phyloP scores from a whole-genome alignment of 2,113 vertebrate species.

The Oncorhynchus gorbuscha region DNA sequence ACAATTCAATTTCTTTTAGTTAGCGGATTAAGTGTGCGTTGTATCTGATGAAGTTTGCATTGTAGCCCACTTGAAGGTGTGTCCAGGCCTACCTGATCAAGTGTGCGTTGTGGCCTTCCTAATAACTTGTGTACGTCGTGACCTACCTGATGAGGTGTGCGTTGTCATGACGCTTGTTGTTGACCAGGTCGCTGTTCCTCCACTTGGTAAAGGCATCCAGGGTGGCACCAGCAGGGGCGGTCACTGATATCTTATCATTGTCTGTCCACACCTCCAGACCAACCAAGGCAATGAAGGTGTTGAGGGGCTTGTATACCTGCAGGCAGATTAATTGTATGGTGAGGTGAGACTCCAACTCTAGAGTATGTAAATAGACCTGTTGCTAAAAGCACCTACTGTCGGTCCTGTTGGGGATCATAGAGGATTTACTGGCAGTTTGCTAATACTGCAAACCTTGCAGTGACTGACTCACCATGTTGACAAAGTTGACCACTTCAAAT shows the following conservation, averaged over 20 bases:
- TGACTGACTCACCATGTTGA: conserved; percentile 82
- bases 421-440: not conserved
- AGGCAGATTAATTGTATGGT: not conserved
- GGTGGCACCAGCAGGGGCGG: conserved; percentile 55
- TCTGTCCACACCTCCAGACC: conserved; percentile 87
- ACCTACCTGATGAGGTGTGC: conserved; percentile 89
- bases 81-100: too few relatives aligned
- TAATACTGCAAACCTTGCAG: not conserved
- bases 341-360: not conserved
- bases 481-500: conserved; percentile 84
- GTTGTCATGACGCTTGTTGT: conserved; percentile 79
- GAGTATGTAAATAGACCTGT: too few relatives aligned
- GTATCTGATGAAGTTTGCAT: too few relatives aligned
- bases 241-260: conserved; percentile 73
- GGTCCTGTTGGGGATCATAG: not conserved
- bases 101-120: too few relatives aligned
- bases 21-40: too few relatives aligned
- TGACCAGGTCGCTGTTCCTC: conserved; percentile 67
- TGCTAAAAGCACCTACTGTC: not conserved
- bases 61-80: too few relatives aligned
- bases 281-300: conserved; percentile 79
- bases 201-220: conserved; percentile 80
- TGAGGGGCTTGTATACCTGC: conserved; percentile 82
- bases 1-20: too few relatives aligned
- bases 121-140: too few relatives aligned